Percentiles rank a stretch among this genome's conserved stretches.
These are phyloP conservation scores for Dendrocincla tyrannina DNA, from an alignment of 2,797 vertebrate species.

Conservation along the genomic window DNA sequence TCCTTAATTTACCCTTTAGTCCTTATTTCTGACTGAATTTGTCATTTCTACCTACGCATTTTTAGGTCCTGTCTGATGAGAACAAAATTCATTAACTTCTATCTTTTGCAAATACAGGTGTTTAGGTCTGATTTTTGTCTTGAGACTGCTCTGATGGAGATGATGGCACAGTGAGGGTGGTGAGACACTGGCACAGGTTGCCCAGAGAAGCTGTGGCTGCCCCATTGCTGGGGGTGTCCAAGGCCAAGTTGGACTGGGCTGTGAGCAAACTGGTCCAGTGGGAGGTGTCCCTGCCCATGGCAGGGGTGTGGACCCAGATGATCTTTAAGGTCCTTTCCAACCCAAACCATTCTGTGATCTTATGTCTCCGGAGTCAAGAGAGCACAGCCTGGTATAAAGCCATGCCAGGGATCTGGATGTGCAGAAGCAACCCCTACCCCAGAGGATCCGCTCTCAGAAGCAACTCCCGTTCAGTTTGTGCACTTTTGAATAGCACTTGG, in stretches of 20 bases:
- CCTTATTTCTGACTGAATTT: background rate
- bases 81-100: background rate
- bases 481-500: background rate
- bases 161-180: background rate
- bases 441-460: background rate
- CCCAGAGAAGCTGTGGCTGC: background rate
- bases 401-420: fast-evolving
- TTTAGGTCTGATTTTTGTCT: background rate
- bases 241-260: background rate
- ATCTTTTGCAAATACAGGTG: background rate
- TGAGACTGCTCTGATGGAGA: background rate
- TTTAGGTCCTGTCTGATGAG: background rate
- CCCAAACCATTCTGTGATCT: background rate
- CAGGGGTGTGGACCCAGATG: background rate
- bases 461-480: background rate
- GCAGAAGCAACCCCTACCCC: background rate
- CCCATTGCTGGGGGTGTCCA: background rate
- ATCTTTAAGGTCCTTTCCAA: background rate
- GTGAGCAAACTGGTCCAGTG: background rate
- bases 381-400: background rate
- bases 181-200: background rate
- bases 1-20: background rate
- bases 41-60: background rate
- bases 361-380: background rate
- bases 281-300: background rate